phyloP scores from a whole-genome alignment of 37 sponge, comb jelly and placozoan species.

The Ephydatia muelleri region DNA sequence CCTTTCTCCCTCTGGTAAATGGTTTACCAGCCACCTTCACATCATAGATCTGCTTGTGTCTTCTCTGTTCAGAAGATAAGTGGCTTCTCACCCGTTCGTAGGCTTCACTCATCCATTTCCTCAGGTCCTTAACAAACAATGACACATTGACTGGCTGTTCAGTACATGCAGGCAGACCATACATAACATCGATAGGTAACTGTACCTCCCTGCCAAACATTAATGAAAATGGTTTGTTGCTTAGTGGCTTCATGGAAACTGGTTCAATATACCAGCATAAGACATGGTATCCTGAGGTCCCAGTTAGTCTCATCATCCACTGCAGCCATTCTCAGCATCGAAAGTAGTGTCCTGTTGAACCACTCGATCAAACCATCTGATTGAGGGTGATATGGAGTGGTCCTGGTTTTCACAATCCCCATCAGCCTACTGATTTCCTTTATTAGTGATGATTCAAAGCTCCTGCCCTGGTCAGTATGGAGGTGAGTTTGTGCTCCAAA shows the following conservation, averaged over 20 bases:
- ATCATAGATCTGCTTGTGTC: constrained; percentile 11
- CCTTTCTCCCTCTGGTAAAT: not conserved
- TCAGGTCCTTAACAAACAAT: not conserved
- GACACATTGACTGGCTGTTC: not conserved
- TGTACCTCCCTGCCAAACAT: constrained; percentile 15
- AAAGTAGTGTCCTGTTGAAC: constrained; percentile 13
- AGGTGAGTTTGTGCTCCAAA: not conserved
- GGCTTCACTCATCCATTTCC: not conserved
- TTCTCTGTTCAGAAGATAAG: not conserved
- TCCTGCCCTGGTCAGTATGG: constrained; percentile 10
- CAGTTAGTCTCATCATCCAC: not conserved
- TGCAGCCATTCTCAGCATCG: constrained; percentile 14
- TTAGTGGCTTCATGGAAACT: constrained; percentile 4
- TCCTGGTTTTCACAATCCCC: constrained; percentile 4
- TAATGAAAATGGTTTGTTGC: not conserved
- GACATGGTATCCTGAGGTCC: constrained; percentile 2
- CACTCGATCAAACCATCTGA: constrained; percentile 19
- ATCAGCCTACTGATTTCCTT: constrained; percentile 5
- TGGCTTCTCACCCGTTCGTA: not conserved
- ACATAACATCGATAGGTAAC: constrained; percentile 12
- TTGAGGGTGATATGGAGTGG: constrained; percentile 17
- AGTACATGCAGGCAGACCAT: not conserved
- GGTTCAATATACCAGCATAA: not conserved
- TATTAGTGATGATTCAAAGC: constrained; percentile 11
- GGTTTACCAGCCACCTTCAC: not conserved